Evolutionary conservation across 2,113 vertebrate species (phyloP), one percentile per base, ranked within the genome.

Genomic region (Clarias macrocephalus): DNA sequence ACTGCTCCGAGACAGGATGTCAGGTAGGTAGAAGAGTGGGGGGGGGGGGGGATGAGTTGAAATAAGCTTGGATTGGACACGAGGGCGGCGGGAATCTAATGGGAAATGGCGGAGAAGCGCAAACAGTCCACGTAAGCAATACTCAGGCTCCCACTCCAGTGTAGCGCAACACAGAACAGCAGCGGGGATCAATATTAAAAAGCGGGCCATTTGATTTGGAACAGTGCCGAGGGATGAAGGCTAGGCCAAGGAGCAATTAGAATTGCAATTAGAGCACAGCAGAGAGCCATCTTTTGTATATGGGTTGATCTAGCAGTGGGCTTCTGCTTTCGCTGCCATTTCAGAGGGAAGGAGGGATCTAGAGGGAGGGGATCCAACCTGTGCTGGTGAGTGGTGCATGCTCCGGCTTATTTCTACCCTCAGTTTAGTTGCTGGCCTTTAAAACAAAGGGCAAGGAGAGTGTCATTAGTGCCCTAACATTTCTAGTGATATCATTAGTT

Each of bases 231-330:
- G 85, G 83, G 87, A 90, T 86, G 63, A 89, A 75, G 83, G 81
- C 85, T 91, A 82, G 73, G 72, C 91, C 88, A 89, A 86, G 88
- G 89, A 89, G 88, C 89, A 83, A 92, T 91, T 92, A 92, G 91
- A 92, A 93, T 88, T 93, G 83, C 93, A 94, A 94, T 93, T 91
- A 93, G 94, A 93, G 87, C 88, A 89, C 56, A 85, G 65, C 42
- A 13, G 42, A 80, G 84, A 88, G 89, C 60, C 48, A 16, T 66
- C 62, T n/a, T 70, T 75, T 75, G 56, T 75, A 75, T 85, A 75
- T 84, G 83, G 72, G 80, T 57, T 86, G 72, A 84, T 75, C 52
- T 28, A 48, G 75, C 80, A 72, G 60, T 59, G 80, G 84, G 30
- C 23, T 76, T 87, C 59, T 19, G 54, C 30, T 59, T 82, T 83